Evolutionary conservation across 2,113 vertebrate species (phyloP).

Genomic region (Saccopteryx leptura): DNA sequence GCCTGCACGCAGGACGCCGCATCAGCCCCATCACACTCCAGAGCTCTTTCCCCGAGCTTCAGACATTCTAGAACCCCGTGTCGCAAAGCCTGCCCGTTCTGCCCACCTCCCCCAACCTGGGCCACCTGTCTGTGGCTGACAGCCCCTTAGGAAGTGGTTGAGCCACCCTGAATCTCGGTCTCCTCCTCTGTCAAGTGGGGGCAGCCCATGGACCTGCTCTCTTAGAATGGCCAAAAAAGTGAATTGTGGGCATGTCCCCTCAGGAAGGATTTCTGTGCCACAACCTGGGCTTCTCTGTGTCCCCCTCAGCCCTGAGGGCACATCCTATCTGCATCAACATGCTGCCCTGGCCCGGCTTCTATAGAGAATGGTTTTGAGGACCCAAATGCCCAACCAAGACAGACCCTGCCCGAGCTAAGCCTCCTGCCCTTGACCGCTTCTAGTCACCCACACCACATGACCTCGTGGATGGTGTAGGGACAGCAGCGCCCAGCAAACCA

Average conservation of each 20-base stretch:
- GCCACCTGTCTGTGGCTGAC: not conserved
- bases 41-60: not conserved
- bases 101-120: rapidly evolving
- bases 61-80: not conserved
- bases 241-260: not conserved
- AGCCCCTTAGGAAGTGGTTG: not conserved
- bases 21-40: too few species aligned
- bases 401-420: not conserved
- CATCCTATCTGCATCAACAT: rapidly evolving
- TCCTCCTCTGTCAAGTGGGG: not conserved
- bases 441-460: not conserved
- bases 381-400: not conserved
- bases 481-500: not conserved
- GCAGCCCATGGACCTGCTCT: not conserved
- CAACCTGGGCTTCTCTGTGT: not conserved
- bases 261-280: not conserved
- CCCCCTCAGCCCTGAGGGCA: rapidly evolving
- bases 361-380: not conserved
- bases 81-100: rapidly evolving
- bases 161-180: not conserved
- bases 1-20: not conserved
- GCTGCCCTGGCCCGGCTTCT: not conserved
- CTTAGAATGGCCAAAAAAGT: not conserved
- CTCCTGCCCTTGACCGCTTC: too few species aligned
- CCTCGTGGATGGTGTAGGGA: not conserved